A percentile compares a stretch with the other conserved stretches of the same genome.
phyloP scores from a whole-genome alignment of 35 echinoderm and acorn worm genomes.

The Holothuria glaberrima region DNA sequence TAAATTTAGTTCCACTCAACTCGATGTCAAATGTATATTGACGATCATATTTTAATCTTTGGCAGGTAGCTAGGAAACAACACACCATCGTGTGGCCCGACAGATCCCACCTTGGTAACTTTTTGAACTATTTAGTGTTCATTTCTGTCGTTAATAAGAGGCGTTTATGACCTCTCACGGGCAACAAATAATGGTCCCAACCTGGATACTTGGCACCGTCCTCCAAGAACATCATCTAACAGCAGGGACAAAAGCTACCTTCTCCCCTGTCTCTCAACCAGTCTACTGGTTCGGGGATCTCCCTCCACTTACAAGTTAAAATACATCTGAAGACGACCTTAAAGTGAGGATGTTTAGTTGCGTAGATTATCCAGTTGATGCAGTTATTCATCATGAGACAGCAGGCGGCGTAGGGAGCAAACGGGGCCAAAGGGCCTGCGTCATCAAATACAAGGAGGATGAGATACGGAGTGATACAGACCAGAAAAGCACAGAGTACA shows the following conservation, averaged over 20 bases:
- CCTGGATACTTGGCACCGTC: no score
- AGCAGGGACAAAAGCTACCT: not conserved
- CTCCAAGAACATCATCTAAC: not conserved
- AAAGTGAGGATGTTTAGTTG: conserved; percentile 88
- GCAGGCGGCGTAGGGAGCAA: conserved; percentile 68
- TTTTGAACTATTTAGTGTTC: no score
- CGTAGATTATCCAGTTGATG: conserved; percentile 81
- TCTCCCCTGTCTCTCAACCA: conserved; percentile 37
- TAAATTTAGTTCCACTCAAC: no score
- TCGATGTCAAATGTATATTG: no score
- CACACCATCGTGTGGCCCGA: no score
- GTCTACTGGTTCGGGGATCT: conserved; percentile 62
- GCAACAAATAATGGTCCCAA: no score
- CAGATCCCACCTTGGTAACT: no score
- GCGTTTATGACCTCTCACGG: no score
- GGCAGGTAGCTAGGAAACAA: no score
- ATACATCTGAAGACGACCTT: conserved; percentile 73
- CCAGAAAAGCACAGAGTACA: conserved; percentile 74
- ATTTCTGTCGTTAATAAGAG: no score
- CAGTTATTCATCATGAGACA: conserved; percentile 76
- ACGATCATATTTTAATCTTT: no score
- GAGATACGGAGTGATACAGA: conserved; percentile 76
- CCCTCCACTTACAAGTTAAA: conserved; percentile 58
- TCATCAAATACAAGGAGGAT: conserved; percentile 63
- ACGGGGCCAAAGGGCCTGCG: conserved; percentile 59